Conservation (phyloP, 2,888 invertebrate species). For the Oscheius myriophilus region DNA sequence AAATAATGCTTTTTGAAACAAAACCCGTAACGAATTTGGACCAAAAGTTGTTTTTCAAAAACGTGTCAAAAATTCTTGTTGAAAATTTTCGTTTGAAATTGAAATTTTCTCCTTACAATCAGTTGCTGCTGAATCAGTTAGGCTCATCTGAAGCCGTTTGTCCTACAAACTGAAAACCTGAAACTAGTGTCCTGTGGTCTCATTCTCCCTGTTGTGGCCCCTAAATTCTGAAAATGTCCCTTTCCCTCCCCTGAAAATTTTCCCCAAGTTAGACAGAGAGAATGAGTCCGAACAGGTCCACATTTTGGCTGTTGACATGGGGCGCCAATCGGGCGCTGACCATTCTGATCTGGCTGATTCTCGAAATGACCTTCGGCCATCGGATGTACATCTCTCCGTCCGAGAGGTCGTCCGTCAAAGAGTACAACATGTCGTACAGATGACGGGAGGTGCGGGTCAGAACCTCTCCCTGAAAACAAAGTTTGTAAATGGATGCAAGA, state of each 20-base stretch:
- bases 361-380: slow-evolving; percentile 9
- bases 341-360: slow-evolving; percentile 19
- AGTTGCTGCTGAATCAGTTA: too few relatives aligned
- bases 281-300: slow-evolving; percentile 11
- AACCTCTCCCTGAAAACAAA: slow-evolving; percentile 13
- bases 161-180: too few relatives aligned
- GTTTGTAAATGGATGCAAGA: too few relatives aligned
- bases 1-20: too few relatives aligned
- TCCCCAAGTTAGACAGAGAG: slow-evolving; percentile 10
- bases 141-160: too few relatives aligned
- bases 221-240: not conserved
- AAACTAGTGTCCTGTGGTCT: too few relatives aligned
- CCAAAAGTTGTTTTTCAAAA: too few relatives aligned
- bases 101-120: too few relatives aligned
- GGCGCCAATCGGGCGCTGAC: slow-evolving; percentile 15
- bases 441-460: slow-evolving; percentile 8
- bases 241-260: not conserved
- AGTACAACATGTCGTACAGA: slow-evolving; percentile 25
- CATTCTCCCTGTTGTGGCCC: too few relatives aligned
- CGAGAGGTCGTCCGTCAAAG: slow-evolving; percentile 23
- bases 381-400: slow-evolving; percentile 22
- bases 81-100: too few relatives aligned
- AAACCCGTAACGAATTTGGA: too few relatives aligned
- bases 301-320: slow-evolving; percentile 26
- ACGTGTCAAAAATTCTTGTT: too few relatives aligned